Percentiles rank a stretch among this genome's conserved stretches.
phyloP scores from a whole-genome alignment of 2,888 invertebrate genomes.

The Neoitamus cyanurus region DNA sequence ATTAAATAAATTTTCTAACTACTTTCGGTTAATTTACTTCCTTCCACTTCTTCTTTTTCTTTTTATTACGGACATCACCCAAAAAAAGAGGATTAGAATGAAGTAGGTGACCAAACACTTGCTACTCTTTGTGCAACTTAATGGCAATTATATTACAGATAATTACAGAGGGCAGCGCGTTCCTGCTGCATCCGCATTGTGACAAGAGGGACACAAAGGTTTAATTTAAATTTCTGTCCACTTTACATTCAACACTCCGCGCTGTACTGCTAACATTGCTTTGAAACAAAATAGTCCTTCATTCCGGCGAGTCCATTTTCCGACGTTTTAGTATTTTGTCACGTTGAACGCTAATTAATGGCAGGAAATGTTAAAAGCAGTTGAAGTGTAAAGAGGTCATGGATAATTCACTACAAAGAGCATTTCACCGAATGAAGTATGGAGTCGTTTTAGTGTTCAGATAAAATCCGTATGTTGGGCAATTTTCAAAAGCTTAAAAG shows the following conservation, averaged over 20 bases:
- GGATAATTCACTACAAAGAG: not conserved
- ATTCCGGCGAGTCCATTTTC: not conserved
- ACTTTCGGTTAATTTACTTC: not conserved
- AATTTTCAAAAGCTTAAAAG: constrained; percentile 20
- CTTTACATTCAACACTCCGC: not conserved
- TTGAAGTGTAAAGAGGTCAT: not conserved
- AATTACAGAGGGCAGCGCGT: not conserved
- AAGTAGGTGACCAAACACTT: not conserved
- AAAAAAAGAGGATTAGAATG: not conserved
- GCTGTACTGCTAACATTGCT: not conserved
- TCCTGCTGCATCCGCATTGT: not conserved
- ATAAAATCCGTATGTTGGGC: not conserved
- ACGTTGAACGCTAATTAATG: constrained; percentile 14
- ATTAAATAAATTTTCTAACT: too few relatives aligned
- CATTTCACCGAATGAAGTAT: not conserved
- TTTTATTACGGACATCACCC: too few relatives aligned
- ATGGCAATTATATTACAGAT: not conserved
- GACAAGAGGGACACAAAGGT: not conserved
- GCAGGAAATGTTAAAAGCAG: not conserved
- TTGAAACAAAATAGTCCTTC: not conserved
- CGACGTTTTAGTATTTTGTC: constrained; percentile 8
- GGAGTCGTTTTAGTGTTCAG: not conserved
- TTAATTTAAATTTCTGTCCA: not conserved
- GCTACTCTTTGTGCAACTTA: not conserved
- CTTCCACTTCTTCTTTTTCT: not conserved